phyloP scores from a whole-genome alignment of 2,888 invertebrate species.

The Gibbula magus region DNA sequence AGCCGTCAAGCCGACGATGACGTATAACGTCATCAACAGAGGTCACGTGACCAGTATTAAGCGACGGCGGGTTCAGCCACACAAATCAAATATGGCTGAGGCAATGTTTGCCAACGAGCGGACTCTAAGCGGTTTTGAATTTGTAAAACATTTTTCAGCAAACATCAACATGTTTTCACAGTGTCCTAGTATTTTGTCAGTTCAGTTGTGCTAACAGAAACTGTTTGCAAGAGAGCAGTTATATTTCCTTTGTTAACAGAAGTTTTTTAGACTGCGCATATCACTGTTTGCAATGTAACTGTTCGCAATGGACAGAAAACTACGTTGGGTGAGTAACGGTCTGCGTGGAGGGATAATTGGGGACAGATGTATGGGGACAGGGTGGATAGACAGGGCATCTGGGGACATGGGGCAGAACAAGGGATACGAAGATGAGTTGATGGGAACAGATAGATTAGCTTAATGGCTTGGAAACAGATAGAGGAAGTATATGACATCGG shows the following conservation, averaged over 20 bases:
- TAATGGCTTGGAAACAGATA: too few relatives aligned
- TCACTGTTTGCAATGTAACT: not conserved
- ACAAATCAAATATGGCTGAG: slow-evolving; percentile 17
- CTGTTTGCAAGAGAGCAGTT: not conserved
- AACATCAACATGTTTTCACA: slow-evolving; percentile 30
- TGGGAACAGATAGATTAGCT: too few relatives aligned
- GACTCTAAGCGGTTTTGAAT: slow-evolving; percentile 28
- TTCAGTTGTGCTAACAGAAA: not conserved
- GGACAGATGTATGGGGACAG: too few relatives aligned
- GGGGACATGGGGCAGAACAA: too few relatives aligned
- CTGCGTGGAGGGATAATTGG: too few relatives aligned
- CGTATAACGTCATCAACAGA: not conserved
- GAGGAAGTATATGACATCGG: too few relatives aligned
- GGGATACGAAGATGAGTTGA: too few relatives aligned
- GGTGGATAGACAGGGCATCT: too few relatives aligned
- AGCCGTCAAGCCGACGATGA: too few relatives aligned
- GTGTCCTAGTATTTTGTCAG: not conserved
- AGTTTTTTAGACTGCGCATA: slow-evolving; percentile 10
- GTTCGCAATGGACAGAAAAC: too few relatives aligned
- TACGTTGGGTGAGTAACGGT: too few relatives aligned
- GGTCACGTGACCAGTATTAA: not conserved
- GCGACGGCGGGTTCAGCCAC: not conserved
- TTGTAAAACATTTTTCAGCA: slow-evolving; percentile 29
- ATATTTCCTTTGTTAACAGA: slow-evolving; percentile 25
- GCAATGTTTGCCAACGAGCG: not conserved